Evolutionary conservation across 30 jellyfish, hydroid and myxozoan species (phyloP).

Genomic region (Aurelia aurita complex sp. Pacific): DNA sequence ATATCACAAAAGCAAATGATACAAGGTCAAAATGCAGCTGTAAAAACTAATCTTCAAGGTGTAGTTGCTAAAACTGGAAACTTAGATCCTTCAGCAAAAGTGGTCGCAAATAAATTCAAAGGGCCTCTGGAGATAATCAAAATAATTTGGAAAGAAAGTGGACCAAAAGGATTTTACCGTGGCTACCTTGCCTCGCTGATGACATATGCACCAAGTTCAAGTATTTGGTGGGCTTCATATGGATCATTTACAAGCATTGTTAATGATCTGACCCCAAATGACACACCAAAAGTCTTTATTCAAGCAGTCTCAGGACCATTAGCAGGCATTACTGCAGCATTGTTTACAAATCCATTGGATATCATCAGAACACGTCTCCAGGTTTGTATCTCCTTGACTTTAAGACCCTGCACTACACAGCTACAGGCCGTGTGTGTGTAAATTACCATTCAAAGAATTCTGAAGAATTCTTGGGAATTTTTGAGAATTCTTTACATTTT

Average conservation of each 20-base stretch:
- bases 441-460: no score
- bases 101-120: background rate
- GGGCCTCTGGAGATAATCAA: conserved; percentile 61
- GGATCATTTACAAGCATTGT: conserved; percentile 70
- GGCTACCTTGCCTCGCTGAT: conserved; percentile 93
- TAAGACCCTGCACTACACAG: background rate
- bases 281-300: conserved; percentile 73
- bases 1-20: conserved; percentile 94
- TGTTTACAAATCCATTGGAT: conserved; percentile 90
- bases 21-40: conserved; percentile 68
- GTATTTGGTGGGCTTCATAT: conserved; percentile 98
- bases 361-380: conserved; percentile 92
- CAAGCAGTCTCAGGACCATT: conserved; percentile 89
- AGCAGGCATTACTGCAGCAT: conserved; percentile 85
- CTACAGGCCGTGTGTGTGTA: no score
- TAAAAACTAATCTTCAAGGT: no score
- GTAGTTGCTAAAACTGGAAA: no score
- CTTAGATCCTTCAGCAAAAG: no score
- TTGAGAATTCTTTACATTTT: no score
- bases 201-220: conserved; percentile 96
- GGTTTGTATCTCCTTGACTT: conserved; percentile 36
- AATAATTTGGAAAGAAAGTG: conserved; percentile 69
- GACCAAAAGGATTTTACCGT: conserved; percentile 86
- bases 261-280: conserved; percentile 65
- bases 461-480: no score